A percentile compares a stretch with the other conserved stretches of the same genome.
Conservation (phyloP, 2,797 vertebrate species). For the Mycteria americana region DNA sequence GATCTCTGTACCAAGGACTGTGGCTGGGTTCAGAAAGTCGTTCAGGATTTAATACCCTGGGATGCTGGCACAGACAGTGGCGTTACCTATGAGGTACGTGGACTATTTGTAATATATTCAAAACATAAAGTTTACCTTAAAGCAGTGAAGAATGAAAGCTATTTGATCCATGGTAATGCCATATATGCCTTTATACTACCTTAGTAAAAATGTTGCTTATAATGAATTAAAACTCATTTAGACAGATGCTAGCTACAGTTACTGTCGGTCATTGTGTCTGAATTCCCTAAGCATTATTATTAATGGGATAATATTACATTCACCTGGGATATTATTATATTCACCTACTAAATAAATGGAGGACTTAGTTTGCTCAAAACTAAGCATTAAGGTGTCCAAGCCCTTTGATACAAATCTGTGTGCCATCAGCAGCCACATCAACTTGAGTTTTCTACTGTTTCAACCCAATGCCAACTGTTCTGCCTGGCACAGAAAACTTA, state of each 20-base stretch:
- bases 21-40: conserved; percentile 92
- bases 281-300: neutral
- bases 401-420: neutral
- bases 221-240: neutral
- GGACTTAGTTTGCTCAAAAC: neutral
- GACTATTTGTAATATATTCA: neutral
- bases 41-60: conserved; percentile 97
- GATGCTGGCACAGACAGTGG: conserved; percentile 97
- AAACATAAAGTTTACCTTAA: neutral
- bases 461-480: neutral
- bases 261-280: fast-evolving
- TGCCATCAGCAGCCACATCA: neutral
- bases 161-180: fast-evolving
- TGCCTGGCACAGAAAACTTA: neutral
- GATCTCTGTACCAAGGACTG: conserved; percentile 98
- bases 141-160: neutral
- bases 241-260: neutral
- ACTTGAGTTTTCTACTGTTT: neutral
- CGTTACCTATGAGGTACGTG: conserved; percentile 90
- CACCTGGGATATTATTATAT: neutral
- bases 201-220: neutral
- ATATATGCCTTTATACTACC: neutral
- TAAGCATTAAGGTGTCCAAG: neutral
- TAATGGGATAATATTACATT: neutral
- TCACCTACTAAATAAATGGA: neutral